Conservation (phyloP, 2,888 invertebrate species). For the Octonoba sinensis region DNA sequence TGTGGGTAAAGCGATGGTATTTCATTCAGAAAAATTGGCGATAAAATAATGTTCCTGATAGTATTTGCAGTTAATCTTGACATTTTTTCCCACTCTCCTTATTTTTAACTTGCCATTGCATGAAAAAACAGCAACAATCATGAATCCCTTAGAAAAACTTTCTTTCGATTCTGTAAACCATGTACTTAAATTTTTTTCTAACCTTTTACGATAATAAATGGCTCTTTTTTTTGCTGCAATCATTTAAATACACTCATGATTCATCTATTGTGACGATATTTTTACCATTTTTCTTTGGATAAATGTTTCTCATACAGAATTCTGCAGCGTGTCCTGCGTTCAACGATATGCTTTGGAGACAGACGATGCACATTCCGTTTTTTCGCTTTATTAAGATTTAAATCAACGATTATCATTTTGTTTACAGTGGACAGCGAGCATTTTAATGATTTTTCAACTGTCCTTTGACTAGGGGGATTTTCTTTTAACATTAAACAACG, state of each 20-base stretch:
- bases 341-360: too few relatives aligned
- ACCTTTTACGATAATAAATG: not conserved
- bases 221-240: not conserved
- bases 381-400: not conserved
- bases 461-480: too few relatives aligned
- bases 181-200: not conserved
- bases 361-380: conserved; percentile 2
- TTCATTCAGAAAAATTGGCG: too few relatives aligned
- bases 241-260: not conserved
- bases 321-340: too few relatives aligned
- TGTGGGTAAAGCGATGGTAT: too few relatives aligned
- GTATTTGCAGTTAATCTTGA: too few relatives aligned
- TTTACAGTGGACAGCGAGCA: not conserved
- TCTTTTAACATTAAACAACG: too few relatives aligned
- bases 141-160: conserved; percentile 3
- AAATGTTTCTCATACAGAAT: too few relatives aligned
- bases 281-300: not conserved
- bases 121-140: not conserved
- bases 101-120: too few relatives aligned
- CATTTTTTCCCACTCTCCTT: too few relatives aligned
- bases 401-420: not conserved
- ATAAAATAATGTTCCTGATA: too few relatives aligned
- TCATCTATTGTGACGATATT: not conserved
- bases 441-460: not conserved
- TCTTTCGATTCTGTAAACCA: not conserved